Percentiles rank a stretch among this genome's conserved stretches.
phyloP scores from a whole-genome alignment of 1,140 invertebrate genomes.

The Drosophila kohkoa region DNA sequence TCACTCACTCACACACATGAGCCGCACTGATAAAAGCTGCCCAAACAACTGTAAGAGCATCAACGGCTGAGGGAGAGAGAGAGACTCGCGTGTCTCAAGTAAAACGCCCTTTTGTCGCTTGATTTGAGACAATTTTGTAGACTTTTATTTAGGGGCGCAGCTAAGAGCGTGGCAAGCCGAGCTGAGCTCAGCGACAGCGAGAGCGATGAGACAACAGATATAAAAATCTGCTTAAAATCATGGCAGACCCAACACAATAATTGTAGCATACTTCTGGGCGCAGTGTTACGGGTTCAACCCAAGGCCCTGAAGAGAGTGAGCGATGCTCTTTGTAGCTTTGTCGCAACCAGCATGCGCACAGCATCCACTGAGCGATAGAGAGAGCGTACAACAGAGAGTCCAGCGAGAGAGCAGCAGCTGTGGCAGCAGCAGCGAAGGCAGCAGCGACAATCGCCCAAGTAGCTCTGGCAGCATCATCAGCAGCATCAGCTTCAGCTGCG shows the following conservation, averaged over 20 bases:
- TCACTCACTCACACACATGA: constrained; percentile 25
- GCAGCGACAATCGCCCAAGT: constrained; percentile 36
- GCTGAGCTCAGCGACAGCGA: constrained; percentile 17
- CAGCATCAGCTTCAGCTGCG: constrained; percentile 62
- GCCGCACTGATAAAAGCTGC: constrained; percentile 31
- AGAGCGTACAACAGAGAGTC: constrained; percentile 21
- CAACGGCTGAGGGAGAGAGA: constrained; percentile 26
- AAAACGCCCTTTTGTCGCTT: constrained; percentile 79
- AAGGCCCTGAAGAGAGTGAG: constrained; percentile 27
- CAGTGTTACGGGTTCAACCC: background rate
- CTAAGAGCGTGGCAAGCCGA: constrained; percentile 37
- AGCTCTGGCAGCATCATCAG: constrained; percentile 42
- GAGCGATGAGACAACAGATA: background rate
- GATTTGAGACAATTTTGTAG: constrained; percentile 37
- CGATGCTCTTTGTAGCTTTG: constrained; percentile 65
- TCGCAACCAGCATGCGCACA: constrained; percentile 71
- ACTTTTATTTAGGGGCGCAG: background rate
- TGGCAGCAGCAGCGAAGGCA: constrained; percentile 35
- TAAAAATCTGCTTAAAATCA: background rate
- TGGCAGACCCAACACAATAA: background rate
- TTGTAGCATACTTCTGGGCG: constrained; percentile 22
- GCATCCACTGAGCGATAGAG: constrained; percentile 38
- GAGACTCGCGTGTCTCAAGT: constrained; percentile 40
- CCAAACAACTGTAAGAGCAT: constrained; percentile 21
- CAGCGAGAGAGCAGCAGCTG: constrained; percentile 16